Conservation (phyloP, 2,797 vertebrate species). For the Pristis pectinata region DNA sequence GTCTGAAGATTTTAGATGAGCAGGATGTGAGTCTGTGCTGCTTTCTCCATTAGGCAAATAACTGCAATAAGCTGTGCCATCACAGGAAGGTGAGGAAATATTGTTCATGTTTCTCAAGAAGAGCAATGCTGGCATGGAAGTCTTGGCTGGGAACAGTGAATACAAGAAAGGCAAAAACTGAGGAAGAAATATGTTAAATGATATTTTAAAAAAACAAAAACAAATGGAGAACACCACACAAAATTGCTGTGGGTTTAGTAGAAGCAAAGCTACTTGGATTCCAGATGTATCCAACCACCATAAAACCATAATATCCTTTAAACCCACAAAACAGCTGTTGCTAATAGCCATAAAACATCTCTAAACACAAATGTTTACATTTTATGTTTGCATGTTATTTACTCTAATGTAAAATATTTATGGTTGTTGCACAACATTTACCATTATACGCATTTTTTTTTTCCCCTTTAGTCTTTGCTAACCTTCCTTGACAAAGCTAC, state of each 20-base stretch:
- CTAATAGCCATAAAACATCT: not conserved
- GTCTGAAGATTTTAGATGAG: not conserved
- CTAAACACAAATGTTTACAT: not conserved
- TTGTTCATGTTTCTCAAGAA: not conserved
- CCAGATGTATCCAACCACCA: not conserved
- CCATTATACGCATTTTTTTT: not conserved
- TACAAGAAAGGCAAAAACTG: not conserved
- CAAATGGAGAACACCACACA: not conserved
- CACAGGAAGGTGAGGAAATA: not conserved
- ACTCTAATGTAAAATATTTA: not conserved
- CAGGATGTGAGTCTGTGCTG: not conserved
- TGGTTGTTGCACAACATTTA: not conserved
- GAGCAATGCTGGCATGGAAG: not conserved
- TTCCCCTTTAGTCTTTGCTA: not conserved
- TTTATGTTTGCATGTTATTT: not conserved
- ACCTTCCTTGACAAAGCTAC: not conserved
- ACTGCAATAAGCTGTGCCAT: not conserved
- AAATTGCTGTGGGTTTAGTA: not conserved
- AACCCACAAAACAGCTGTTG: not conserved
- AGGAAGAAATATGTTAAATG: not conserved
- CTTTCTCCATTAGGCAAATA: not conserved
- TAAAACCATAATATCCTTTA: not conserved
- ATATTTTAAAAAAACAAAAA: not conserved
- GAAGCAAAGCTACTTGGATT: constrained; percentile 8
- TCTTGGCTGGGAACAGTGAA: not conserved